Base-by-base conservation (phyloP, 35 echinoderm and acorn worm species). In the Holothuria glaberrima region DNA sequence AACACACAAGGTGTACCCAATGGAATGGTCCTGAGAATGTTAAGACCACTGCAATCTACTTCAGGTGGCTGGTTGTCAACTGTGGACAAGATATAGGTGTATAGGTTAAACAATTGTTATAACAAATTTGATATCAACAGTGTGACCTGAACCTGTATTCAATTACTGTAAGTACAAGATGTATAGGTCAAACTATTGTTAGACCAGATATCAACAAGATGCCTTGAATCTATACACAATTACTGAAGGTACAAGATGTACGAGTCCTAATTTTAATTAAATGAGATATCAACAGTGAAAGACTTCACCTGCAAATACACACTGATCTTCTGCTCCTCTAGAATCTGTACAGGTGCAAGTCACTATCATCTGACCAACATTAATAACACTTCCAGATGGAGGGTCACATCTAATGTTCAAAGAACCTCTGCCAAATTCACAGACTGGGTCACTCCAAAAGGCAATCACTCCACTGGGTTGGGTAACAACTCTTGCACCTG, bases 301-400 rank as follows among this genome's bases (percentile, higher is more conserved):
- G 36, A 18, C 19, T 27, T 18, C 28, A 82, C 78, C 78, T 57
- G 78, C 46, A 28, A 48, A 48, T 57, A 82, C 46, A 59, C 78
- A 82, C 17, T 14, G 4, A 44, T 14, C 78, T 27, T 13, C 30
- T 24, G 45, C 52, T 82, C 78, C 78, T 17, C 3, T n/a, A 59
- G 17, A 31, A 25, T 82, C 78, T 25, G 6, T 48, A 58, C 78
- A 82, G 78, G 25, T 82, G 54, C 78, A 82, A 31, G 7, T 58
- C 24, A 57, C 78, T 22, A 82, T 30, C 52, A 6, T 59, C 30
- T 54, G 21, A 18, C 28, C 78, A 25, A 4, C 13, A 57, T 41
- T 25, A 31, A 82, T 57, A 54, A 30, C 56, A 82, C 46, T 82
- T 18, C 78, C 78, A 82, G 78, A 82, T 9, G 78, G 3, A 16